Evolutionary conservation across 2,888 invertebrate genomes (phyloP), one percentile per base, ranked within the genome.

Genomic region (Habrosyne pyritoides): DNA sequence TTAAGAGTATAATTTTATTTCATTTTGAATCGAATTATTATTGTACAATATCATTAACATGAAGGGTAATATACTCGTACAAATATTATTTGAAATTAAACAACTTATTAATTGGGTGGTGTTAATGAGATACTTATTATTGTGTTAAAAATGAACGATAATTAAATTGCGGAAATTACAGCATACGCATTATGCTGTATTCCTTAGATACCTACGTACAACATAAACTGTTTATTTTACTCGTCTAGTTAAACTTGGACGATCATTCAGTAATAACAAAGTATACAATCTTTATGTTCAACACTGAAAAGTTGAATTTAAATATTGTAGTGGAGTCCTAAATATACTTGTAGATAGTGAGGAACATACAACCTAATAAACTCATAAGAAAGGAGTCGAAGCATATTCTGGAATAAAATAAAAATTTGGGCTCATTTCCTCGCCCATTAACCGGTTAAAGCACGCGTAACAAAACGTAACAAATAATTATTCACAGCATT

Each of bases 401-500:
- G 42, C 14, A 42, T 42, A 42, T 42, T 42, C 42, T 18, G 18
- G 42, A 54, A 56, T 67, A 30, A 53, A 24, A 46, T 57, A 52
- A 54, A 53, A 53, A 50, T 53, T 51, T 21, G 21, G 10, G 21
- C 46, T 54, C 42, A 14, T 71, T 54, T 63, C 63, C 58, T 53
- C 47, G 51, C 57, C 36, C 14, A 36, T 36, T 36, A 36, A 36
- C n/a, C 14, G 52, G 46, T 52, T 64, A 61, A n/a, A 67, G 55
- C 57, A 63, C 28, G 65, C 65, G 57, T 67, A 65, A 70, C 62
- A 79, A 75, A 76, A 72, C 1, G 42, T 67, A 70, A 78, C 74
- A 79, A 77, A 79, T 77, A 82, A 80, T 76, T 76, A 77, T 71
- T 77, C 65, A 64, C 42, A 18, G 42, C 42, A 66, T 75, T 80